phyloP scores from a whole-genome alignment of 2,113 vertebrate species.

The Dipodomys stephensi region DNA sequence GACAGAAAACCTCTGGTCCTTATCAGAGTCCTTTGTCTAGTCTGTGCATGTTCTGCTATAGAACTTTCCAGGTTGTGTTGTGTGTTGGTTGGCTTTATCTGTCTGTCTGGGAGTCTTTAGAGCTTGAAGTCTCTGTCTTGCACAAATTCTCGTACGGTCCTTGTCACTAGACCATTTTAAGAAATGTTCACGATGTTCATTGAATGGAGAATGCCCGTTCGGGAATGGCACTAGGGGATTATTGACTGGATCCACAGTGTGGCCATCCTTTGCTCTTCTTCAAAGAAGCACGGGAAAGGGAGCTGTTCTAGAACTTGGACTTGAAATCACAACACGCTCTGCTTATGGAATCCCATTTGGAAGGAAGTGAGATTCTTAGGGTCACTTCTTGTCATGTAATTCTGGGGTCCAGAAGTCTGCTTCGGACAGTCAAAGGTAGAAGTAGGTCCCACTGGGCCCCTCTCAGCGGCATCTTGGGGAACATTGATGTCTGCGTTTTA shows the following conservation, averaged over 20 bases:
- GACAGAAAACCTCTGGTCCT: neutral
- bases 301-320: neutral
- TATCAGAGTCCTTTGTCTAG: neutral
- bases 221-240: neutral
- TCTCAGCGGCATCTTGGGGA: neutral
- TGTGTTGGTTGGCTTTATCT: neutral
- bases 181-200: neutral
- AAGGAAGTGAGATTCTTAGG: neutral
- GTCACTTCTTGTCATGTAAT: neutral
- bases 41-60: neutral
- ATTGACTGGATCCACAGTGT: neutral
- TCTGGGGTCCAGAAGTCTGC: neutral
- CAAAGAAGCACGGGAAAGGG: neutral
- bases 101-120: neutral
- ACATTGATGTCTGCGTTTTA: conserved; percentile 68
- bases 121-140: neutral
- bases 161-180: neutral
- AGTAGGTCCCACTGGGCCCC: neutral
- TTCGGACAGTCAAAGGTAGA: neutral
- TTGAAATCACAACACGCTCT: neutral
- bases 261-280: neutral
- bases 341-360: neutral
- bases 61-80: neutral
- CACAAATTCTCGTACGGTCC: neutral
- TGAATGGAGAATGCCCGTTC: neutral